Conservation (phyloP, 2,888 invertebrate species). For the Antheraea assamensis region DNA sequence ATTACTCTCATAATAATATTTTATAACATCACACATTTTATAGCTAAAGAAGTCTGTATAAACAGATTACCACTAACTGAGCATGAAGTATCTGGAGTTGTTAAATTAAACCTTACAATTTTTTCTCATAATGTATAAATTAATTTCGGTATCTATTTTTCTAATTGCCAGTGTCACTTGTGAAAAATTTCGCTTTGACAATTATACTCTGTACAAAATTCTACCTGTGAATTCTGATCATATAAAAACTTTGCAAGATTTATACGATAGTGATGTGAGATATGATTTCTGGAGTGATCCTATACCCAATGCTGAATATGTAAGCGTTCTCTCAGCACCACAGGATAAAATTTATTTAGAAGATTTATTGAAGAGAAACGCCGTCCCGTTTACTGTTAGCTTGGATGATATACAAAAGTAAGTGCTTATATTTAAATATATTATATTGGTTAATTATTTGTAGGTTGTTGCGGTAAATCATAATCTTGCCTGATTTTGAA, state of each 20-base stretch:
- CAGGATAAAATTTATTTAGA: constrained; percentile 57
- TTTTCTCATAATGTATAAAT: constrained; percentile 33
- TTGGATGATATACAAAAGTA: constrained; percentile 78
- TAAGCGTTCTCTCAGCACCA: constrained; percentile 72
- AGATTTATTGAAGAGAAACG: constrained; percentile 51
- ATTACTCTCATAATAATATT: constrained; percentile 21
- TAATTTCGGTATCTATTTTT: constrained; percentile 31
- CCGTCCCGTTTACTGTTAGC: constrained; percentile 64
- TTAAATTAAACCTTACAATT: constrained; percentile 15
- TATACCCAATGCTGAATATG: constrained; percentile 50
- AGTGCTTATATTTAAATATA: constrained; percentile 32
- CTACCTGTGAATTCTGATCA: constrained; percentile 74
- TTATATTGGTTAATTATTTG: too few species aligned
- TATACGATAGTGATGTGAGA: constrained; percentile 63
- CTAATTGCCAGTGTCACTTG: constrained; percentile 29
- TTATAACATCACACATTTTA: constrained; percentile 21
- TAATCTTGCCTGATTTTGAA: too few species aligned
- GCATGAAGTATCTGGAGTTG: neutral
- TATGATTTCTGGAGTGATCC: constrained; percentile 75
- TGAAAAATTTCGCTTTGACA: constrained; percentile 61
- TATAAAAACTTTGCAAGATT: constrained; percentile 66
- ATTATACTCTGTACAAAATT: constrained; percentile 79
- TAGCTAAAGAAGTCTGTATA: neutral
- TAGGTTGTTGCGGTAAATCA: too few species aligned
- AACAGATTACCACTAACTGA: neutral